Evolutionary conservation across 2,113 vertebrate species (phyloP), one percentile per base, ranked within the genome.

Genomic region (Empidonax traillii): DNA sequence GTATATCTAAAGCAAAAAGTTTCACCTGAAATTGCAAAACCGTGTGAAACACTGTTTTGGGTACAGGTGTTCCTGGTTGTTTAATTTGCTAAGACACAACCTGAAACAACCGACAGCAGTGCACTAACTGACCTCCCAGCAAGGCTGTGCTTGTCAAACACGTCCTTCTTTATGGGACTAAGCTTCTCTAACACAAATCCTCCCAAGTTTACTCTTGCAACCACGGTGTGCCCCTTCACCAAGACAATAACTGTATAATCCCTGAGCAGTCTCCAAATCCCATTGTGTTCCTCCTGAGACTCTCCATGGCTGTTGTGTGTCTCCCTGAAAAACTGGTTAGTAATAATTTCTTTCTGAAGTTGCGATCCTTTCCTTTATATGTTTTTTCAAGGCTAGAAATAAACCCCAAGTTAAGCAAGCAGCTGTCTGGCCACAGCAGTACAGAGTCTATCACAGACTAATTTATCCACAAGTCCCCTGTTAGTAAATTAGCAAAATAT

Each of bases 191-290:
- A 62, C 9, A 62, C 49, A 6, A 66, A 73, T 59, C 4, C 10
- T 68, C 20, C 28, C 30, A 44, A 33, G 22, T 24, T 78, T 67
- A 31, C 6, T 27, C 22, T 52, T 52, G 16, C 0, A 5, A 33
- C 10, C 24, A 53, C 27, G 0, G 0, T 41, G 6, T n/a, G 19
- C 8, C n/a, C 10, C 47, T 83, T 83, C 55, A 77, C 9, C 3
- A 46, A 33, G 53, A 56, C 69, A 85, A 65, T 6, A 63, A 61
- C 17, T 41, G 9, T 41, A 9, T n/a, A 8, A 23, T 49, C 37
- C 62, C 8, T 18, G 3, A 3, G 5, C 1, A 3, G 47, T 25
- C 52, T 82, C 35, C 52, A 85, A 82, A 75, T 19, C 23, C 17
- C 3, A 23, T 12, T 7, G 6, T 39, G 21, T 6, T 67, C 27